A percentile compares a stretch with the other conserved stretches of the same genome.
Conservation (phyloP, 2,113 vertebrate genomes). For the Mandrillus leucophaeus region DNA sequence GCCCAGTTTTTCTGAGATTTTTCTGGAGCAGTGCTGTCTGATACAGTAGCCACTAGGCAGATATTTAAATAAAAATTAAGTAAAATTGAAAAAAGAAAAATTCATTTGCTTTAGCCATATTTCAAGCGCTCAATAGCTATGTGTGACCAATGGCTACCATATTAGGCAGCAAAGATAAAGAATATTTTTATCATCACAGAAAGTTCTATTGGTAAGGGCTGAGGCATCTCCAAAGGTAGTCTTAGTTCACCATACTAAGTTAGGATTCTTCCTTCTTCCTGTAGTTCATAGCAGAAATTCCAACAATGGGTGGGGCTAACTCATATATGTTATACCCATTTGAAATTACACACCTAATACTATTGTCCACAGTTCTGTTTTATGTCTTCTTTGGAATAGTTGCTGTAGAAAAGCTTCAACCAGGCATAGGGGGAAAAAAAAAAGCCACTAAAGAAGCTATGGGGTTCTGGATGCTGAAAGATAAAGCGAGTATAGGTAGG, state of each 20-base stretch:
- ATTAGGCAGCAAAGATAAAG: background rate
- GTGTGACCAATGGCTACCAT: background rate
- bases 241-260: background rate
- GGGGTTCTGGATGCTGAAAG: background rate
- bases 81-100: background rate
- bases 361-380: background rate
- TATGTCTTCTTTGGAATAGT: background rate
- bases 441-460: background rate
- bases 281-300: background rate
- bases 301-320: background rate
- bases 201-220: background rate
- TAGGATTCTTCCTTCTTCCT: background rate
- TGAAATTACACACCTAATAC: background rate
- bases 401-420: background rate
- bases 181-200: background rate
- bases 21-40: background rate
- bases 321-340: conserved; percentile 18
- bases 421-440: background rate
- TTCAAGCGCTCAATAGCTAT: background rate
- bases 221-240: background rate
- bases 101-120: background rate
- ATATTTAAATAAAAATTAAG: background rate
- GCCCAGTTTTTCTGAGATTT: background rate
- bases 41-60: background rate
- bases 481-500: background rate